phyloP scores from a whole-genome alignment of 1,140 invertebrate species.

The Solen grandis region DNA sequence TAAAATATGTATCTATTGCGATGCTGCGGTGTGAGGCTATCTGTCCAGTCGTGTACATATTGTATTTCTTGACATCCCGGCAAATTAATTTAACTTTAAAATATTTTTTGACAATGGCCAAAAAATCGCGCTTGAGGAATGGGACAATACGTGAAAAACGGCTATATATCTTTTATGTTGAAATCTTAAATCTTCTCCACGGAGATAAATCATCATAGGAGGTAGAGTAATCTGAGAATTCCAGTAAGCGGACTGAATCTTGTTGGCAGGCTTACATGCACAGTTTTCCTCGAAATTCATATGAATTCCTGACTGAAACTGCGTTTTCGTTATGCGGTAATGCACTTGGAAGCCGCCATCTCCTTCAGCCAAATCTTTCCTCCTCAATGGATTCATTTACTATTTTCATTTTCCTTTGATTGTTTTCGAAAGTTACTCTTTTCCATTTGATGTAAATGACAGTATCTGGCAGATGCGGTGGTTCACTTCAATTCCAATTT shows the following conservation, averaged over 20 bases:
- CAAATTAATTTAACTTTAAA: too few relatives aligned
- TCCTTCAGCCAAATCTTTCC: not conserved
- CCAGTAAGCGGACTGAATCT: too few relatives aligned
- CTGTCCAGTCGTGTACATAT: too few relatives aligned
- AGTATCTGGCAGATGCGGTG: not conserved
- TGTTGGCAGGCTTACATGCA: not conserved
- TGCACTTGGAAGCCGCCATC: not conserved
- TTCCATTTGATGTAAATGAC: not conserved
- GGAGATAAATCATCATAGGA: too few relatives aligned
- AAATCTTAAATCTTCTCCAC: not conserved
- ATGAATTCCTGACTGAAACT: slow-evolving; percentile 4
- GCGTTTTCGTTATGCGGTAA: not conserved
- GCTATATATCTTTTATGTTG: not conserved
- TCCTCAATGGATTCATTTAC: not conserved
- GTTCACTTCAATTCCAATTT: too few relatives aligned
- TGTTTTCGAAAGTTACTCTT: slow-evolving; percentile 2
- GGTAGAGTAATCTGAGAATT: too few relatives aligned
- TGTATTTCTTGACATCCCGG: too few relatives aligned
- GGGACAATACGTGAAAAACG: not conserved
- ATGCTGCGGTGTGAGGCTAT: too few relatives aligned
- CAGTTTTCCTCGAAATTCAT: slow-evolving; percentile 1
- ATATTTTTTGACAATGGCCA: not conserved
- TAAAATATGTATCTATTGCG: slow-evolving; percentile 37
- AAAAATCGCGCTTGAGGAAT: not conserved
- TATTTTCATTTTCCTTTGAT: slow-evolving; percentile 13